Evolutionary conservation across 2,797 vertebrate species (phyloP), one percentile per base, ranked within the genome.

Genomic region (Peromyscus eremicus): DNA sequence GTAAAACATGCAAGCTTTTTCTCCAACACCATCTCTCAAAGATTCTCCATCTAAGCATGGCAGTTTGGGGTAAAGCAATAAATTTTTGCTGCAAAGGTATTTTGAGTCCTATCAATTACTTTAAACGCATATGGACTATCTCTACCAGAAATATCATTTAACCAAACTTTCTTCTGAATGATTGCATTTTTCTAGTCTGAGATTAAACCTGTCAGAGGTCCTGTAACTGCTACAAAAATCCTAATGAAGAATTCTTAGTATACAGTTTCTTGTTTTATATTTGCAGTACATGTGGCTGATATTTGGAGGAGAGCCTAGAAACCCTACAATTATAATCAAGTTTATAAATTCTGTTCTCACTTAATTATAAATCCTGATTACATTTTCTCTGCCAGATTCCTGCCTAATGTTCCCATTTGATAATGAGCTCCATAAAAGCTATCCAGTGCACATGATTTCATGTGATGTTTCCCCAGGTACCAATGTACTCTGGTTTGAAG

Each of bases 341-440:
- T 98, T 98, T 98, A 98, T 98, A 98, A 99, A 98, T 98, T 81
- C 98, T 98, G 95, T 98, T 98, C 97, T 98, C 97, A 95, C 95
- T 98, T 98, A 98, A 98, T 98, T 98, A 98, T 98, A 98, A 98
- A 98, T 97, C 96, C 97, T 99, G 98, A 98, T 98, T 98, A 98
- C 91, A 95, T 97, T 98, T 98, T 98, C 96, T 98, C 86, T 98
- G 96, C 84, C 97, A 98, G 97, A 95, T 93, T 98, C 95, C 98
- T 97, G 98, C 96, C 97, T 98, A 98, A 98, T 98, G 98, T 98
- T 98, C 98, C 97, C 95, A 97, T 98, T 98, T 98, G 98, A 98
- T 98, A 98, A 98, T 98, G 97, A 98, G 97, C 96, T 97, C 84
- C 88, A 97, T 98, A 98, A 98, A 98, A 98, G 90, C 98, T 97